Conservation (phyloP, 2,113 vertebrate genomes). For the Passer montanus region DNA sequence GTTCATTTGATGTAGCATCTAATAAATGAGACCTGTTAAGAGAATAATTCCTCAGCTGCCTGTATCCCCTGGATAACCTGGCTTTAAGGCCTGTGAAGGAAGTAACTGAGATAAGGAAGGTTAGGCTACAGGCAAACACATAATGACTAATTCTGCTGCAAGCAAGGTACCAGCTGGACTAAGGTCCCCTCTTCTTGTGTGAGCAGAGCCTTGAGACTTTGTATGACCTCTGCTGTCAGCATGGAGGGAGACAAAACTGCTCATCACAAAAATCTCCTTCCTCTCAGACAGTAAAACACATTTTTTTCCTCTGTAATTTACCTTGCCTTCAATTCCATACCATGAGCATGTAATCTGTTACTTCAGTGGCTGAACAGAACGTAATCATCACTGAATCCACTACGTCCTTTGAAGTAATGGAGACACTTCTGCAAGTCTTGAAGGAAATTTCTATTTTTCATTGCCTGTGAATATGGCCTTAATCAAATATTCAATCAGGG, state of each 20-base stretch:
- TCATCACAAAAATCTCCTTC: neutral
- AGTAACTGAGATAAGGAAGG: neutral
- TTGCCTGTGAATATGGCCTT: neutral
- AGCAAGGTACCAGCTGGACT: neutral
- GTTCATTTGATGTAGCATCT: neutral
- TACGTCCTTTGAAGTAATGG: neutral
- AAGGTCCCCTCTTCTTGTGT: neutral
- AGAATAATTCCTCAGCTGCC: neutral
- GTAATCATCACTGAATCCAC: neutral
- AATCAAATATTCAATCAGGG: neutral
- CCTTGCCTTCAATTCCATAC: neutral
- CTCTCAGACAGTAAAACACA: neutral
- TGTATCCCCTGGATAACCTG: neutral
- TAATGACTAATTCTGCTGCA: neutral
- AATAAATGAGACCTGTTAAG: neutral
- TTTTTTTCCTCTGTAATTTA: neutral
- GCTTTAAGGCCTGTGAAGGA: neutral
- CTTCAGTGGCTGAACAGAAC: neutral
- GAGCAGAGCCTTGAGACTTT: neutral
- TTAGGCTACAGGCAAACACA: neutral
- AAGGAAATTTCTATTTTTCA: neutral
- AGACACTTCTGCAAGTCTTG: neutral
- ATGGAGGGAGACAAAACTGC: neutral
- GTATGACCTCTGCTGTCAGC: neutral
- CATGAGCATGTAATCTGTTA: neutral